Evolutionary conservation across 1,140 invertebrate species (phyloP), one percentile per base, ranked within the genome.

Genomic region (Drosophila biarmipes): DNA sequence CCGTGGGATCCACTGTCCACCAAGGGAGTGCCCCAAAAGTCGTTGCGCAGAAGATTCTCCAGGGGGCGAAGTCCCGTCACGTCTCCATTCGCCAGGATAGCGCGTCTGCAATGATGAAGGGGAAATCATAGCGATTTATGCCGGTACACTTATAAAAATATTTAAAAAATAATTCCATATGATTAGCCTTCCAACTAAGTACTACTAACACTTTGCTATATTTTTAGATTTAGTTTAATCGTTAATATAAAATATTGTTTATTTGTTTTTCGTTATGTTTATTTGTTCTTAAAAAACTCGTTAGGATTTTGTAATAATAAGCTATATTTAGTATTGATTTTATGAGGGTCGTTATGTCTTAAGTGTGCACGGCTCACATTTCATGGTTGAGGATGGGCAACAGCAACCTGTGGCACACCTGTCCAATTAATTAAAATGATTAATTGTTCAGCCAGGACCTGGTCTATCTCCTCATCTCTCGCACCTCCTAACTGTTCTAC

Each of bases 1-100:
- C 98, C 98, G 93, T 98, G 98, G 2, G 97, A 97, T 35, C 96
- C 96, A 68, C 94, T 94, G 91, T 98, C 96, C 34, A 93, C 94
- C 69, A 98, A 92, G 27, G 97, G 95, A 19, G 97, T 98, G 51
- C 97, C 97, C 97, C 97, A 98, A 93, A 97, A 98, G 92, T 98
- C 97, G 96, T 93, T 52, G 53, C 93, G 93, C 93, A 94, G 94
- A 59, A 85, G 63, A 55, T 75, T 59, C 43, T 48, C 12, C 68
- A 71, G 19, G 24, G 81, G 45, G 8, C 29, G 45, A 17, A 96
- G 95, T 69, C 95, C 95, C 72, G 96, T 94, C 72, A 98, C 94
- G 92, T 98, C 97, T 49, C 95, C 95, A 92, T 98, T 98, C 78
- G 95, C 96, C 90, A 97, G 93, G 82, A 98, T 97, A 49, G 97